These are phyloP conservation scores for Apis florea DNA, from an alignment of 1,140 invertebrate species.

Conservation along the genomic window DNA sequence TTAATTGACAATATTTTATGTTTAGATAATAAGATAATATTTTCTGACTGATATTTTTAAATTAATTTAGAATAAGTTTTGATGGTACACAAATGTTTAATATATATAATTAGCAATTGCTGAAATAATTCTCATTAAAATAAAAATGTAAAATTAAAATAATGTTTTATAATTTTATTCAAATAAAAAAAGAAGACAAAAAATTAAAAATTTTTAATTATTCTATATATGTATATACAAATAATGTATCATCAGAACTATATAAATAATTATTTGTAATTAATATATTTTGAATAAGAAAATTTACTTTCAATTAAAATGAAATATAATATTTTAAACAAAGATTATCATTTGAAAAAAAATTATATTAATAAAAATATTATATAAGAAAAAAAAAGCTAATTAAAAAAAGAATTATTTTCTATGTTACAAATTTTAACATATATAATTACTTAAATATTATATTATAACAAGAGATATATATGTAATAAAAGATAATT, in stretches of 20 bases:
- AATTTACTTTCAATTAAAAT: slow-evolving; percentile 23
- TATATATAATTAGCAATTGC: background rate
- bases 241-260: slow-evolving; percentile 21
- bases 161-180: background rate
- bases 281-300: background rate
- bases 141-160: slow-evolving; percentile 12
- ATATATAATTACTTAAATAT: background rate
- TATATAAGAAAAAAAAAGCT: slow-evolving; percentile 5
- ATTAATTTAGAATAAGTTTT: slow-evolving; percentile 25
- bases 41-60: slow-evolving; percentile 29
- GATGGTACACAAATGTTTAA: slow-evolving; percentile 15
- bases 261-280: slow-evolving; percentile 37
- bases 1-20: slow-evolving; percentile 46
- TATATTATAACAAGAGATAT: background rate
- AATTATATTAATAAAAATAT: background rate
- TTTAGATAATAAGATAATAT: slow-evolving; percentile 7
- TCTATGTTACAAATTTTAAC: slow-evolving; percentile 7
- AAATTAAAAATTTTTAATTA: background rate
- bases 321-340: too few species aligned
- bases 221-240: slow-evolving; percentile 27
- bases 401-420: slow-evolving; percentile 28
- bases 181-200: background rate
- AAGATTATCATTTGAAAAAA: background rate
- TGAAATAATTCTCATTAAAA: background rate
- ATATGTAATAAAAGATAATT: background rate